A percentile compares a stretch with the other conserved stretches of the same genome.
These are phyloP conservation scores for Choreutis nemorana DNA, from an alignment of 2,888 invertebrate genomes.

Conservation along the genomic window DNA sequence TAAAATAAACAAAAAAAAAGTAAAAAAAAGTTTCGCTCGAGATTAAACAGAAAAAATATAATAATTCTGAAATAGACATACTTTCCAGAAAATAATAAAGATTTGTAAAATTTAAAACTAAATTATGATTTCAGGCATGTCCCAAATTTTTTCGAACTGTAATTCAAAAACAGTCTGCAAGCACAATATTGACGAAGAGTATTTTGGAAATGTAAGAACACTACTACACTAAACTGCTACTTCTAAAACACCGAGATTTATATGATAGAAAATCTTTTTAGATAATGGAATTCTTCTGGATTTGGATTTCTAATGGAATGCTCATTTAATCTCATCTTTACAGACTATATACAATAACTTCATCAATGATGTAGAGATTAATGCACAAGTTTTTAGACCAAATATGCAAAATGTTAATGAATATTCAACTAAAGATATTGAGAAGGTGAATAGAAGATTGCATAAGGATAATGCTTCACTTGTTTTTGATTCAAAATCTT, in stretches of 20 bases:
- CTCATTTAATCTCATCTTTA: constrained; percentile 15
- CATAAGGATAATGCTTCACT: constrained; percentile 30
- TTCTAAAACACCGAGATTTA: too few relatives aligned
- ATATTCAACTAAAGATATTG: constrained; percentile 21
- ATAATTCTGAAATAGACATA: too few relatives aligned
- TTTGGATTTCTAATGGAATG: too few relatives aligned
- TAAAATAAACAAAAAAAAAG: background rate
- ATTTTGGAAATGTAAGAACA: constrained; percentile 41
- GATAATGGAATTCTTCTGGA: too few relatives aligned
- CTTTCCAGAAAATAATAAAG: too few relatives aligned
- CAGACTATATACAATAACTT: constrained; percentile 50
- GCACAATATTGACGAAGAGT: constrained; percentile 25
- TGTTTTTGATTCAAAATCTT: constrained; percentile 30
- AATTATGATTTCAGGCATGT: constrained; percentile 51
- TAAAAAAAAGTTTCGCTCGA: constrained; percentile 3
- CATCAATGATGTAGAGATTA: constrained; percentile 45
- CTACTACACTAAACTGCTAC: too few relatives aligned
- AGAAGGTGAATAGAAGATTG: constrained; percentile 28
- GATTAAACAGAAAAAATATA: background rate
- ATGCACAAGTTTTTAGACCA: constrained; percentile 45
- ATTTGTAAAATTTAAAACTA: too few relatives aligned
- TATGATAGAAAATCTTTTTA: too few relatives aligned
- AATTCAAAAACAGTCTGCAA: constrained; percentile 19
- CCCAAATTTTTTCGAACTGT: constrained; percentile 54
- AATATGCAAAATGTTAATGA: constrained; percentile 27